Evolutionary conservation across 2,888 invertebrate genomes (phyloP).

Genomic region (Chironomus riparius): DNA sequence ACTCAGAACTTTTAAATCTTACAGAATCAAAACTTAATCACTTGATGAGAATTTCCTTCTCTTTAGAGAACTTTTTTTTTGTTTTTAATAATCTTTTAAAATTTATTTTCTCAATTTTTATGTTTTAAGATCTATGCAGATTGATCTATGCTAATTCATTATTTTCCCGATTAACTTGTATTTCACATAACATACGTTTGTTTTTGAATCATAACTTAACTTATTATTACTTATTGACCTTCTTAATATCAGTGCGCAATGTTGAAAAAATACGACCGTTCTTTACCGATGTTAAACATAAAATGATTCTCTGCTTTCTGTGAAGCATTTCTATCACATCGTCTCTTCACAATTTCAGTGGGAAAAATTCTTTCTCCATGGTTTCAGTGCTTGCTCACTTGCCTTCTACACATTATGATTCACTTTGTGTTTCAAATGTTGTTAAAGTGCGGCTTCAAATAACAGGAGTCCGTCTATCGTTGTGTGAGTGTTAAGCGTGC

Average conservation of each 20-base stretch:
- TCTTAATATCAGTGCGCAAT: too few species aligned
- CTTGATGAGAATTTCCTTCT: background rate
- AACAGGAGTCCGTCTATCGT: background rate
- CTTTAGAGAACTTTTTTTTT: background rate
- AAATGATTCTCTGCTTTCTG: slow-evolving; percentile 5
- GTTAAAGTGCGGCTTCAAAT: background rate
- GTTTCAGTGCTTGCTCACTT: background rate
- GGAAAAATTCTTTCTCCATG: slow-evolving; percentile 4
- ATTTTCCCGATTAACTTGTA: background rate
- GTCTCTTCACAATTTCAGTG: background rate
- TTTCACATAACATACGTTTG: background rate
- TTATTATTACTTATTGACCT: too few species aligned
- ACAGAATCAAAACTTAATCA: background rate
- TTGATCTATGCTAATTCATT: background rate
- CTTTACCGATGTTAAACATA: slow-evolving; percentile 14
- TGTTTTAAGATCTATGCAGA: too few species aligned
- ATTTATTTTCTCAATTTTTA: background rate
- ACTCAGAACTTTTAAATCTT: too few species aligned
- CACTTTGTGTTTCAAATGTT: background rate
- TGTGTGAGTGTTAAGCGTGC: slow-evolving; percentile 6
- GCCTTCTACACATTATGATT: background rate
- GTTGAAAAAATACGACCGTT: background rate
- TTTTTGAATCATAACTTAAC: too few species aligned
- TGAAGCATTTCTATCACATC: background rate
- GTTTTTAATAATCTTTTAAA: background rate